A percentile compares a stretch with the other conserved stretches of the same genome.
These are phyloP conservation scores for Brachycybe producta DNA, from an alignment of 2,888 invertebrate species.

Conservation along the genomic window DNA sequence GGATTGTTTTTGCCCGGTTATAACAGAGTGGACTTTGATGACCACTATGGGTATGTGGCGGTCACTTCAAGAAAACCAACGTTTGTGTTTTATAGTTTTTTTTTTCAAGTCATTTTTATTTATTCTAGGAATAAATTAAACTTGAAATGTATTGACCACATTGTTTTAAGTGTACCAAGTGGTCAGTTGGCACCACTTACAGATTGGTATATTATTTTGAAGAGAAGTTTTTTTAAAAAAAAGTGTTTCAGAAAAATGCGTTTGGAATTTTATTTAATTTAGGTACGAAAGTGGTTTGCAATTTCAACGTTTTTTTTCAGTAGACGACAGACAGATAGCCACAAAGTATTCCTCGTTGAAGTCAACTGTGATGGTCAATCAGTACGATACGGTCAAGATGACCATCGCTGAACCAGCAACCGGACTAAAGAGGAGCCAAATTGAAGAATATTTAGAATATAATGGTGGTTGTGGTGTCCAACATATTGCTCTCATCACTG, in stretches of 20 bases:
- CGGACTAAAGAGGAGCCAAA: conserved; percentile 91
- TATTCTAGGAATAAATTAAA: conserved; percentile 50
- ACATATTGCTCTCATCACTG: conserved; percentile 92
- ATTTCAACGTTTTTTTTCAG: conserved; percentile 92
- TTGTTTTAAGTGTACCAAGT: conserved; percentile 95
- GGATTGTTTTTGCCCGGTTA: conserved; percentile 84
- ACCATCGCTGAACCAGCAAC: conserved; percentile 95
- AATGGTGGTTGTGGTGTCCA: conserved; percentile 97
- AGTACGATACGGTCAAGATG: conserved; percentile 92
- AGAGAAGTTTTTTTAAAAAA: no score
- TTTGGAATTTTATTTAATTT: conserved; percentile 12
- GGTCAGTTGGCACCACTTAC: conserved; percentile 75
- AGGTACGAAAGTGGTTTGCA: conserved; percentile 58
- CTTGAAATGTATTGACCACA: conserved; percentile 86
- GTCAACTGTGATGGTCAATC: conserved; percentile 94
- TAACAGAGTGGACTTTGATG: no score
- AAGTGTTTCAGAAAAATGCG: background rate
- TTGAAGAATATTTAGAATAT: conserved; percentile 96
- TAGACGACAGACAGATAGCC: conserved; percentile 89
- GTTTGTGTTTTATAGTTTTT: no score
- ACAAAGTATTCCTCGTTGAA: conserved; percentile 94
- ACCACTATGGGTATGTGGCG: no score
- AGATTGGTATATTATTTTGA: no score
- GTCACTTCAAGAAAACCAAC: no score
- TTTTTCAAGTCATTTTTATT: no score